phyloP scores from a whole-genome alignment of 1,140 invertebrate species.

The Zaprionus nigranus region DNA sequence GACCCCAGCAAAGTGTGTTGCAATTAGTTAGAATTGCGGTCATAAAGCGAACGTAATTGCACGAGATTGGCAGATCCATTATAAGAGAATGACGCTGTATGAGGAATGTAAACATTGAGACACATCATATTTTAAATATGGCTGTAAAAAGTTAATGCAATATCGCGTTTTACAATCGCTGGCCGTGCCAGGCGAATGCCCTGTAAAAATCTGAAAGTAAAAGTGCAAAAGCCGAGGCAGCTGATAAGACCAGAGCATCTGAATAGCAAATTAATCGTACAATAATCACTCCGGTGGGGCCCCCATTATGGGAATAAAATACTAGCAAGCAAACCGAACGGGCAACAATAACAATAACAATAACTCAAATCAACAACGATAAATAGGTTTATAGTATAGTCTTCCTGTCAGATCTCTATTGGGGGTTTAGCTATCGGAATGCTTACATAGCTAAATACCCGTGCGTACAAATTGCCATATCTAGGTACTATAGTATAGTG shows the following conservation, averaged over 20 bases:
- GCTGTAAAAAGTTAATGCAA: conserved; percentile 14
- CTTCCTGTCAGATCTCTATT: conserved; percentile 16
- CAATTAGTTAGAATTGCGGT: conserved; percentile 2
- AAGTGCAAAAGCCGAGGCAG: conserved; percentile 50
- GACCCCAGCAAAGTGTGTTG: not conserved
- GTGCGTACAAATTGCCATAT: conserved; percentile 3
- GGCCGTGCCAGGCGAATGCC: conserved; percentile 20
- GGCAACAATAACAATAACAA: not conserved
- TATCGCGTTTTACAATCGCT: conserved; percentile 10
- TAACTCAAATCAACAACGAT: not conserved
- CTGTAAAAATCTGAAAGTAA: conserved; percentile 47
- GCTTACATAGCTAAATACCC: conserved; percentile 1
- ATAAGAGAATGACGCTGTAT: not conserved
- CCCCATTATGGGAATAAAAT: not conserved
- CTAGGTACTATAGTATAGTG: conserved; percentile 13
- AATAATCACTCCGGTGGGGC: conserved; percentile 11
- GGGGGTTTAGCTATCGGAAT: conserved; percentile 15
- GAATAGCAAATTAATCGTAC: conserved; percentile 9
- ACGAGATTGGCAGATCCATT: not conserved
- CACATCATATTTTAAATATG: not conserved
- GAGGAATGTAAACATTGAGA: not conserved
- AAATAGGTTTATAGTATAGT: not conserved
- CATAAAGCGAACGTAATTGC: not conserved
- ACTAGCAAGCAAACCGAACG: not conserved
- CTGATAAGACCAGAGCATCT: conserved; percentile 27